phyloP scores from a whole-genome alignment of 30 jellyfish, hydroid and myxozoan species.

The Hydractinia echinata region DNA sequence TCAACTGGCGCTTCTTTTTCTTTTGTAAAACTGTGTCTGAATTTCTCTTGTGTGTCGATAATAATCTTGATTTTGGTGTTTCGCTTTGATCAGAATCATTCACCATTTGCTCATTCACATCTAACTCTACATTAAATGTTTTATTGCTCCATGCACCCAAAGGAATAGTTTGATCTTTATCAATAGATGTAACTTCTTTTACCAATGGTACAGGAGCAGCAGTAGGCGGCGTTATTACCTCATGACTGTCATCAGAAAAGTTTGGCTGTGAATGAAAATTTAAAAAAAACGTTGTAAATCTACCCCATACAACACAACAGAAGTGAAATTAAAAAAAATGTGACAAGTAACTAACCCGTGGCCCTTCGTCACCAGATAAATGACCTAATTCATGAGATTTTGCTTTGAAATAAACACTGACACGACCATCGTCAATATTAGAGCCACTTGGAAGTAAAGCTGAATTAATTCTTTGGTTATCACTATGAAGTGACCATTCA shows the following conservation, averaged over 20 bases:
- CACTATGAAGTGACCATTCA: constrained; percentile 19
- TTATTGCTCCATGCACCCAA: not conserved
- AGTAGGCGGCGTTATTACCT: constrained; percentile 33
- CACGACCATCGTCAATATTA: not conserved
- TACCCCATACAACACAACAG: not conserved
- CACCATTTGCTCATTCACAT: not conserved
- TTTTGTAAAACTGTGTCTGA: constrained; percentile 22
- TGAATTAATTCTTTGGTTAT: constrained; percentile 21
- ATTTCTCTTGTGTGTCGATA: constrained; percentile 7
- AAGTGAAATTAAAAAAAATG: not conserved
- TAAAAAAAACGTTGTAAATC: not conserved
- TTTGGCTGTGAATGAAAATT: constrained; percentile 2
- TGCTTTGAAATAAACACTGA: constrained; percentile 20
- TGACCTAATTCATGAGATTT: constrained; percentile 16
- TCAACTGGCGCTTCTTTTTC: not conserved
- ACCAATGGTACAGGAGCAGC: constrained; percentile 30
- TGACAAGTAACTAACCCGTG: constrained; percentile 1
- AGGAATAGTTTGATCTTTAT: constrained; percentile 22
- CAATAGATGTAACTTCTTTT: not conserved
- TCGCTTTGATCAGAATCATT: not conserved
- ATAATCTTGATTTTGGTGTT: constrained; percentile 24
- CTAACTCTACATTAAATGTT: not conserved
- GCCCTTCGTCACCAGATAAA: constrained; percentile 20
- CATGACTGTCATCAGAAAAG: constrained; percentile 36
- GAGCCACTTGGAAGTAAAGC: constrained; percentile 5